Evolutionary conservation across 2,797 vertebrate species (phyloP).

Genomic region (Poeciliopsis turneri): DNA sequence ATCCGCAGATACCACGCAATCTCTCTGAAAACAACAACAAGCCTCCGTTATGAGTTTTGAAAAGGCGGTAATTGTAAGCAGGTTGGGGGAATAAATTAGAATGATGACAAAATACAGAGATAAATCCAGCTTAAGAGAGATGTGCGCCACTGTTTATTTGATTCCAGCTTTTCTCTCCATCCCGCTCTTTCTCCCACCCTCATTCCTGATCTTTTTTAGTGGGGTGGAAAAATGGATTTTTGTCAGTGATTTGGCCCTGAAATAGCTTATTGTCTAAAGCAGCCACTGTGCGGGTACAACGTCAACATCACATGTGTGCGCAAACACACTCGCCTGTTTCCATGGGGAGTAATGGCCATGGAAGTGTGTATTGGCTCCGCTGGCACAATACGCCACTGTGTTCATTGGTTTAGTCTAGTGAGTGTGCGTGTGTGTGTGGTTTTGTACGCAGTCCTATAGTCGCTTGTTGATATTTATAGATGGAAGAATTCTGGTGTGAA

Average conservation of each 20-base stretch:
- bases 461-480: slow-evolving; percentile 75
- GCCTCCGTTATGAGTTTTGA: slow-evolving; percentile 66
- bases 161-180: slow-evolving; percentile 72
- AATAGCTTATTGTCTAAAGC: slow-evolving; percentile 80
- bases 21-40: slow-evolving; percentile 61
- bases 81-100: slow-evolving; percentile 80
- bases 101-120: slow-evolving; percentile 77
- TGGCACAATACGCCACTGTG: slow-evolving; percentile 73
- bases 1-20: slow-evolving; percentile 72
- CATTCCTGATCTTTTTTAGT: slow-evolving; percentile 75
- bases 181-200: slow-evolving; percentile 61
- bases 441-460: slow-evolving; percentile 51
- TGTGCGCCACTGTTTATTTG: slow-evolving; percentile 75
- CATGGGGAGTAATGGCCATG: slow-evolving; percentile 79
- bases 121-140: slow-evolving; percentile 81
- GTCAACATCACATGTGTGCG: slow-evolving; percentile 73
- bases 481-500: slow-evolving; percentile 56
- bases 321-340: slow-evolving; percentile 67
- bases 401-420: slow-evolving; percentile 72
- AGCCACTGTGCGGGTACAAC: slow-evolving; percentile 68
- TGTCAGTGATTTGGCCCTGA: slow-evolving; percentile 81
- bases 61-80: slow-evolving; percentile 78
- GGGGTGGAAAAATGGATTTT: slow-evolving; percentile 81
- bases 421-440: slow-evolving; percentile 23
- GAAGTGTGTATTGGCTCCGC: slow-evolving; percentile 73